phyloP scores from a whole-genome alignment of 2,888 invertebrate genomes.

The Cistogaster globosa region DNA sequence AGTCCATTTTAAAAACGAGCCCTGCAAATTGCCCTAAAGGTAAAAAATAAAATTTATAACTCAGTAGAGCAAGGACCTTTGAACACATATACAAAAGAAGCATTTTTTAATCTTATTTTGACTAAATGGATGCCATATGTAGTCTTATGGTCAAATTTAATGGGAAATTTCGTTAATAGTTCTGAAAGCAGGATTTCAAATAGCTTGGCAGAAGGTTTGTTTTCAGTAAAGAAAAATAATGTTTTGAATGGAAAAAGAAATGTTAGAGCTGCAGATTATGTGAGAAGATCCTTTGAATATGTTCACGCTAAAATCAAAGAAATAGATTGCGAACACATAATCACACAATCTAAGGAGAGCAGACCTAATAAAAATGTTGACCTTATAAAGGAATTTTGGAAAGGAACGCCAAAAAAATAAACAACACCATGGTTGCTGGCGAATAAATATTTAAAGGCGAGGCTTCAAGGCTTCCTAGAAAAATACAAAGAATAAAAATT shows the following conservation, averaged over 20 bases:
- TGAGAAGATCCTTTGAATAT: background rate
- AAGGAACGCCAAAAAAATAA: conserved; percentile 8
- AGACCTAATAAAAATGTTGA: background rate
- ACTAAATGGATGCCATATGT: conserved; percentile 25
- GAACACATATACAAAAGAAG: background rate
- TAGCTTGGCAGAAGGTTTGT: conserved; percentile 15
- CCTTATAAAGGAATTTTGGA: background rate
- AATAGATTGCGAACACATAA: background rate
- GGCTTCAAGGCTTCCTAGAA: background rate
- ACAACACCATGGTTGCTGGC: background rate
- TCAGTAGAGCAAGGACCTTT: background rate
- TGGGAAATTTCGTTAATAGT: conserved; percentile 24
- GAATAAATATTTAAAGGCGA: background rate
- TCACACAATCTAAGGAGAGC: background rate
- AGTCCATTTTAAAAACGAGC: conserved; percentile 1
- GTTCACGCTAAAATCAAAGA: conserved; percentile 4
- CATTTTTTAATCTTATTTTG: conserved; percentile 8
- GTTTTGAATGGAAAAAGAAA: background rate
- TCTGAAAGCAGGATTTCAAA: conserved; percentile 19
- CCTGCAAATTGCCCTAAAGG: background rate
- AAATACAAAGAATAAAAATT: background rate
- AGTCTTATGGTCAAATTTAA: conserved; percentile 12
- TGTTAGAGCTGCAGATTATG: conserved; percentile 1
- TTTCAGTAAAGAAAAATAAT: conserved; percentile 10
- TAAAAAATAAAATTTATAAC: background rate